Evolutionary conservation across 2,797 vertebrate species (phyloP), one percentile per base, ranked within the genome.

Genomic region (Rhinella marina): DNA sequence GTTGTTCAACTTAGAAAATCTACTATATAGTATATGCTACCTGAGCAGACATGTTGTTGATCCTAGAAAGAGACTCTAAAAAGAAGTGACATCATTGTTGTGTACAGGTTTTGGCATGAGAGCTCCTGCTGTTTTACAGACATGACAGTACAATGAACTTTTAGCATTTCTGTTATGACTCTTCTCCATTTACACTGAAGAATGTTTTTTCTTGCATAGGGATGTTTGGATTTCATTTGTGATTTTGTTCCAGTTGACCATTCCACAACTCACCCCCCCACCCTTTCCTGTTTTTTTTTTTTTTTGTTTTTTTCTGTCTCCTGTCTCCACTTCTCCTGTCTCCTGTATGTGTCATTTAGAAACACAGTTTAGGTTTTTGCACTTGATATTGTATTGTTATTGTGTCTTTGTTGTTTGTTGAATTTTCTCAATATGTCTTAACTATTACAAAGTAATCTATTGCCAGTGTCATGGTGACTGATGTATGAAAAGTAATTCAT

Each of bases 401-500:
- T 70, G 27, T 70, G 14, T 70, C 1, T 70, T 70, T 66, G 21
- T 2, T 27, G 3, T 27, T 66, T 66, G 7, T 66, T 66, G 61
- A 1, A 23, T 62, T 62, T 62, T 62, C 25, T 66, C 3, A 12
- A 3, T 12, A 32, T 72, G 27, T 17, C 16, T 72, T 7, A 5
- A 41, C 32, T 19, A 32, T 17, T 29, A 6, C 19, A 72, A 6
- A 23, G 23, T n/a, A 76, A n/a, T 52, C 48, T 25, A 50, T 76
- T 52, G 21, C 25, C 54, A 12, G 9, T 75, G 72, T 50, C 72
- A 50, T 41, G 19, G 48, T n/a, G 2, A n/a, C 21, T 54, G 21
- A 76, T 52, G 11, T 54, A 76, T n/a, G 73, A 52, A 54, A 76
- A 54, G 73, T 76, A 48, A 48, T 76, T 54, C 7, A 76, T 76